A percentile compares a stretch with the other conserved stretches of the same genome.
These are phyloP conservation scores for Vombatus ursinus DNA, from an alignment of 2,113 vertebrate species.

Conservation along the genomic window DNA sequence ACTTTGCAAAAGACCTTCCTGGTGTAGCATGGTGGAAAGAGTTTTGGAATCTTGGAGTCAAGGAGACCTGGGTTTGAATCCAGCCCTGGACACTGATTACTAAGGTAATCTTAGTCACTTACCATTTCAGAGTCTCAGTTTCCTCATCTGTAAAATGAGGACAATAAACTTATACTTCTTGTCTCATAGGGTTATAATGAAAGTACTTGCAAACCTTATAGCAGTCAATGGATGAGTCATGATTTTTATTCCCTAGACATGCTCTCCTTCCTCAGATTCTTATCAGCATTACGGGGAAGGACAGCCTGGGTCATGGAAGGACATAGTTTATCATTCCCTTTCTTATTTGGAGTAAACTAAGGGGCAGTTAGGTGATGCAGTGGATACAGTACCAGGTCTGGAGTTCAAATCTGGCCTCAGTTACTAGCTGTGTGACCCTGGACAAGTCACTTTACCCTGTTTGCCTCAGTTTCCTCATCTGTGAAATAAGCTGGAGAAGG, in stretches of 20 bases:
- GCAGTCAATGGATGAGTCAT: not conserved
- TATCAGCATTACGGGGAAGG: not conserved
- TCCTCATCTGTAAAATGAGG: not conserved
- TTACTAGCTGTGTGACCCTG: not conserved
- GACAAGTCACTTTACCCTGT: not conserved
- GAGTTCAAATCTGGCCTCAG: not conserved
- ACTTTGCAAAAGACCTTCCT: not conserved
- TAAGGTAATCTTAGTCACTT: not conserved
- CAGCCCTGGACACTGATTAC: not conserved
- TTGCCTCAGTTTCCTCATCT: not conserved
- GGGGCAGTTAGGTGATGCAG: not conserved
- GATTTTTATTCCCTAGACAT: not conserved
- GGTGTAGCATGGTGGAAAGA: not conserved
- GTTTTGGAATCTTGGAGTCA: not conserved
- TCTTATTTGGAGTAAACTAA: not conserved
- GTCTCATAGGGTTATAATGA: not conserved
- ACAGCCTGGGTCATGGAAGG: not conserved
- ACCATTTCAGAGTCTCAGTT: not conserved
- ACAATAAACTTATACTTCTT: not conserved
- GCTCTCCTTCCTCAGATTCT: not conserved
- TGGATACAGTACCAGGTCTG: not conserved
- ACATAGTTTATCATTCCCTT: no score
- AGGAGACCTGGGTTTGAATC: not conserved
- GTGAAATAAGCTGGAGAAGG: not conserved
- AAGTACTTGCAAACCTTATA: not conserved